Conservation (phyloP, 2,888 invertebrate genomes). For the Epinotia ramella region DNA sequence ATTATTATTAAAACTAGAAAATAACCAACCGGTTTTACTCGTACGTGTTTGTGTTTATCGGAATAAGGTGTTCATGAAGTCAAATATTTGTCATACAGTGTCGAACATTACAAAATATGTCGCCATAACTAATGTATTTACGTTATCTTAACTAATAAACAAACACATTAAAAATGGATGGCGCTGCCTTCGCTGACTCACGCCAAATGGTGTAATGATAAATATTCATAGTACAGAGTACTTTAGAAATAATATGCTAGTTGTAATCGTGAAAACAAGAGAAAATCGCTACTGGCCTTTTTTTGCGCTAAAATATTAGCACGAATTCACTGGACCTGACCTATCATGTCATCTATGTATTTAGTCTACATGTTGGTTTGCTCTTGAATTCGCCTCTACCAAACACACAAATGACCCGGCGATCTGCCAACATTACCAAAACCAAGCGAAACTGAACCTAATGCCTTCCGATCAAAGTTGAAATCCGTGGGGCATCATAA, state of each 20-base stretch:
- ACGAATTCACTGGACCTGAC: constrained; percentile 25
- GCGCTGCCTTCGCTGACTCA: constrained; percentile 26
- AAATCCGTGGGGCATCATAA: neutral
- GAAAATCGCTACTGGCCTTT: neutral
- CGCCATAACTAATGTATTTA: neutral
- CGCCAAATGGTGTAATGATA: constrained; percentile 7
- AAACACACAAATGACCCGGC: constrained; percentile 22
- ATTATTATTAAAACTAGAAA: neutral
- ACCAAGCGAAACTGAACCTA: constrained; percentile 11
- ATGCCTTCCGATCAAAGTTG: neutral
- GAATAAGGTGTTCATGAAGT: neutral
- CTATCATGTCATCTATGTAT: constrained; percentile 20
- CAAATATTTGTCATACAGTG: neutral
- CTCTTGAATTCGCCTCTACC: constrained; percentile 29
- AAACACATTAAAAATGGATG: constrained; percentile 28
- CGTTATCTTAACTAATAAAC: constrained; percentile 27
- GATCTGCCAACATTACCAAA: constrained; percentile 25
- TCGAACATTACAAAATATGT: constrained; percentile 7
- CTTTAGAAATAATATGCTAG: neutral
- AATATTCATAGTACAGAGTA: constrained; percentile 17
- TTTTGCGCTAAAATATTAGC: neutral
- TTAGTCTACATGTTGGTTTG: constrained; percentile 20
- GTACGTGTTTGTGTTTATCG: neutral
- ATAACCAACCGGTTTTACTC: neutral
- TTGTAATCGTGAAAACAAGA: neutral